phyloP scores from a whole-genome alignment of 2,113 vertebrate species.

The Odontophorus gujanensis region DNA sequence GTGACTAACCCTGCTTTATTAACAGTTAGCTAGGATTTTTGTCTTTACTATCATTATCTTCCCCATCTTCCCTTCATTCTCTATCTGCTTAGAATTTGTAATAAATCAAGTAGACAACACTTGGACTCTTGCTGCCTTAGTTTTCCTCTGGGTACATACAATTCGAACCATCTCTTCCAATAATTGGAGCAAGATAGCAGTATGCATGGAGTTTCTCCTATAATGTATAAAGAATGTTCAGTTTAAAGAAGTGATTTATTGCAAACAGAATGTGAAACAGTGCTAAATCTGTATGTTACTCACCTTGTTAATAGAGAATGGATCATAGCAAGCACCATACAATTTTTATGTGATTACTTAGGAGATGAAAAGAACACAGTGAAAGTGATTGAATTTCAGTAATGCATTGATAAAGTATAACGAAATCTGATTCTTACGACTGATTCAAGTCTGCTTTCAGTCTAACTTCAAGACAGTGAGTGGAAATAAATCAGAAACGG shows the following conservation, averaged over 20 bases:
- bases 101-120: too few relatives aligned
- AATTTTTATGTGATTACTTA: neutral
- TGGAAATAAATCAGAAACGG: neutral
- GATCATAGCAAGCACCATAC: neutral
- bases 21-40: too few relatives aligned
- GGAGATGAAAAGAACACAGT: neutral
- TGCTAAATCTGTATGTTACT: slow-evolving; percentile 26
- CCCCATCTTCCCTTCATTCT: too few relatives aligned
- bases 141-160: too few relatives aligned
- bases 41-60: too few relatives aligned
- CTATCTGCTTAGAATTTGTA: too few relatives aligned
- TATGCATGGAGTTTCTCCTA: slow-evolving; percentile 44
- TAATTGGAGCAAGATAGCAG: neutral
- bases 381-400: neutral
- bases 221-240: neutral
- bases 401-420: neutral
- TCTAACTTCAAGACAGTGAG: neutral
- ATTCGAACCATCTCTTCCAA: too few relatives aligned
- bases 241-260: slow-evolving; percentile 31
- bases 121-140: too few relatives aligned
- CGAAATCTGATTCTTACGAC: neutral
- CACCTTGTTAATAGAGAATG: neutral
- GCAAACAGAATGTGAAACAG: slow-evolving; percentile 9
- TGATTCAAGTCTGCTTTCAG: neutral
- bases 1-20: too few relatives aligned